Conservation (phyloP, 2,797 vertebrate species). For the Sebastes kiyomatsui region DNA sequence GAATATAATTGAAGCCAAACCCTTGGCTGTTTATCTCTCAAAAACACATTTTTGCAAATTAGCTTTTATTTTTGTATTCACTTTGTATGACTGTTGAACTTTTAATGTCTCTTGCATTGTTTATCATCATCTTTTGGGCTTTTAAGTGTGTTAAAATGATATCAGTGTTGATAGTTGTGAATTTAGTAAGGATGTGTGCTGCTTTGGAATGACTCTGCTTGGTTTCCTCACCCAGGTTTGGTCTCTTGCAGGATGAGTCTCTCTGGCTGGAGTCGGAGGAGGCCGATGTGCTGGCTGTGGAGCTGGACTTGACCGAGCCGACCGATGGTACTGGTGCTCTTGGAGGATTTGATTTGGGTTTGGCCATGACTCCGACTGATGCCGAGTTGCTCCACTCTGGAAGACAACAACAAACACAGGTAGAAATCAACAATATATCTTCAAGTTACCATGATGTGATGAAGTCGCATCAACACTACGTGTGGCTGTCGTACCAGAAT, state of each 20-base stretch:
- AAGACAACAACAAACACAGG: slow-evolving; percentile 26
- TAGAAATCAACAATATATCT: neutral
- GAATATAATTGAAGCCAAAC: neutral
- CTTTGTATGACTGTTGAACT: neutral
- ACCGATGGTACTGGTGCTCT: slow-evolving; percentile 63
- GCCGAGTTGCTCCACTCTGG: slow-evolving; percentile 85
- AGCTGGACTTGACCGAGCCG: slow-evolving; percentile 74
- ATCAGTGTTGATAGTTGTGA: neutral
- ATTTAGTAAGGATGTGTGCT: neutral
- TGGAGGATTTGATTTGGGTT: slow-evolving; percentile 54
- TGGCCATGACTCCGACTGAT: slow-evolving; percentile 54
- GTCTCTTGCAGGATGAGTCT: slow-evolving; percentile 60
- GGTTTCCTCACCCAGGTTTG: slow-evolving; percentile 63
- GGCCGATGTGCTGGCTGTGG: slow-evolving; percentile 81
- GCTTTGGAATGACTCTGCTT: neutral
- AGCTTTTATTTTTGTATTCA: neutral
- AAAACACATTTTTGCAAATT: neutral
- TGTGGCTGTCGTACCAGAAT: slow-evolving; percentile 65
- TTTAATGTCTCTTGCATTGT: neutral
- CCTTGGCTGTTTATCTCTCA: neutral
- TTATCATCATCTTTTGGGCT: neutral
- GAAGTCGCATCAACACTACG: neutral
- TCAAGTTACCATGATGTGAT: neutral
- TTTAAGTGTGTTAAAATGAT: neutral
- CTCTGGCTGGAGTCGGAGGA: slow-evolving; percentile 73